Evolutionary conservation across 1,140 invertebrate species (phyloP).

Genomic region (Brachionus koreanus): DNA sequence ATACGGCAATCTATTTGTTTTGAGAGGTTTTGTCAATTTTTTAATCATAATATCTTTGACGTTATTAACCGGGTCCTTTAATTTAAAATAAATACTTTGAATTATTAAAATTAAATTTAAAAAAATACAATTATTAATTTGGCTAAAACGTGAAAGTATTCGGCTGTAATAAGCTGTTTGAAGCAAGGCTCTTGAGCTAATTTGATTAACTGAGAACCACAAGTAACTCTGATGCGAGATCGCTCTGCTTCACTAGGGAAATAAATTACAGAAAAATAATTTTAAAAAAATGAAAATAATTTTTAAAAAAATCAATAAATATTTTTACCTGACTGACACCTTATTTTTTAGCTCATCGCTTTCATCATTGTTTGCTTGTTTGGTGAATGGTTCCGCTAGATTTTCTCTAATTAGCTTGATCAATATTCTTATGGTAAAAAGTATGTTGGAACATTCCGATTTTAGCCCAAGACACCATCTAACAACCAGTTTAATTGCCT

Average conservation of each 20-base stretch:
- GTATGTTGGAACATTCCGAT: conserved; percentile 73
- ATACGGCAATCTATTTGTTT: conserved; percentile 68
- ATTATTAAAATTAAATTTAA: conserved; percentile 8
- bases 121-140: conserved; percentile 73
- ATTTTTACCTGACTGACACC: neutral
- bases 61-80: conserved; percentile 74
- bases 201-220: conserved; percentile 90
- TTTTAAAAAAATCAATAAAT: neutral
- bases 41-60: conserved; percentile 81
- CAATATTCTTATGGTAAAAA: conserved; percentile 86
- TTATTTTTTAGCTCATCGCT: conserved; percentile 16
- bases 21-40: conserved; percentile 84
- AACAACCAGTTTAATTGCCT: conserved; percentile 90
- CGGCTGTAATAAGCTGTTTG: conserved; percentile 83
- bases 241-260: conserved; percentile 85
- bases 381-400: conserved; percentile 70
- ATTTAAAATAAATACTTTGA: conserved; percentile 56
- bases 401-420: conserved; percentile 82
- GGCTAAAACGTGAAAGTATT: conserved; percentile 89
- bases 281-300: conserved; percentile 46
- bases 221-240: conserved; percentile 81
- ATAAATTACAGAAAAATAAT: conserved; percentile 17
- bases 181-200: conserved; percentile 91
- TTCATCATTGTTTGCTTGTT: conserved; percentile 48
- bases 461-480: conserved; percentile 88